phyloP scores from a whole-genome alignment of 1,140 invertebrate species.

The Nixonia krombeini region DNA sequence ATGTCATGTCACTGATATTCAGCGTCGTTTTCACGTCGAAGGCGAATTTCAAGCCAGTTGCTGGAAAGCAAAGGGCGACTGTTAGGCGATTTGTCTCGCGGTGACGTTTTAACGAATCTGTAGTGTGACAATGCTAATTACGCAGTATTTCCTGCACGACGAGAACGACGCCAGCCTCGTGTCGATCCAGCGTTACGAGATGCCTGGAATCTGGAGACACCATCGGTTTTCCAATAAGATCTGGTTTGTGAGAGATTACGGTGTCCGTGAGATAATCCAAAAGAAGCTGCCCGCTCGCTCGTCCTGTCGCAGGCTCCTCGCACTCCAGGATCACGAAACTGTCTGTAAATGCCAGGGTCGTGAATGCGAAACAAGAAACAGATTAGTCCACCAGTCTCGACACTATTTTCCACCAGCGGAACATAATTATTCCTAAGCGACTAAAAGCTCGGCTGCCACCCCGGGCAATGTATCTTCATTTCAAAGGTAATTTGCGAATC shows the following conservation, averaged over 20 bases:
- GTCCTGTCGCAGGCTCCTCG: constrained; percentile 76
- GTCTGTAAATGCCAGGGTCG: constrained; percentile 70
- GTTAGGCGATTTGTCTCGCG: too few relatives aligned
- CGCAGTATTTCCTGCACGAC: constrained; percentile 81
- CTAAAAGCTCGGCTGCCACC: too few relatives aligned
- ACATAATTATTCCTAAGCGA: too few relatives aligned
- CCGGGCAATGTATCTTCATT: too few relatives aligned
- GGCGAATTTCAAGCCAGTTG: constrained; percentile 77
- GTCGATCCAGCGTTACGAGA: constrained; percentile 79
- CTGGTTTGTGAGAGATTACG: constrained; percentile 77
- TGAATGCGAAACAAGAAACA: too few relatives aligned
- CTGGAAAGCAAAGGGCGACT: constrained; percentile 64
- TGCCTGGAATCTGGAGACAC: constrained; percentile 82
- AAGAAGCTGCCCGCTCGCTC: constrained; percentile 79
- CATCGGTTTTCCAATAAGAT: constrained; percentile 77
- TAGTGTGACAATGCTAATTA: constrained; percentile 59
- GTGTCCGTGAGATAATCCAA: constrained; percentile 85
- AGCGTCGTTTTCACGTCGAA: constrained; percentile 86
- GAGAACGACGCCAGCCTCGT: constrained; percentile 76
- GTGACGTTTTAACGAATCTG: too few relatives aligned
- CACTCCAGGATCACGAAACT: constrained; percentile 83
- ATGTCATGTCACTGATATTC: constrained; percentile 83
- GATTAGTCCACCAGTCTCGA: not conserved
- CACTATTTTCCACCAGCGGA: too few relatives aligned
- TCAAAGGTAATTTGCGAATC: too few relatives aligned